phyloP scores from a whole-genome alignment of 2,888 invertebrate species.

The Antheraea yamamai region DNA sequence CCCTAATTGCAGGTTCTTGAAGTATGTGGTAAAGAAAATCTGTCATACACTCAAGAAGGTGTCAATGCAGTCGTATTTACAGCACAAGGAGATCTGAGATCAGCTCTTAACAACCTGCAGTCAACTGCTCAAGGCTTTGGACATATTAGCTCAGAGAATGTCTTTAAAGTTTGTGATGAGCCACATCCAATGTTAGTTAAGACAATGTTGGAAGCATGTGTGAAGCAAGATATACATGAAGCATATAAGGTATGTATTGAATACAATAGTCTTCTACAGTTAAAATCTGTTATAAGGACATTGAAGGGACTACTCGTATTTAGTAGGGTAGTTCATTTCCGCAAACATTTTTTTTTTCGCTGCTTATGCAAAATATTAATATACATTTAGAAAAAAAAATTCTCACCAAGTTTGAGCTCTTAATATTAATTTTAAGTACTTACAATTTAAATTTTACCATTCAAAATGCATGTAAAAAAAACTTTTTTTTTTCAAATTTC shows the following conservation, averaged over 20 bases:
- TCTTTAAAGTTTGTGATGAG: conserved; percentile 99
- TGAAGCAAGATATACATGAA: conserved; percentile 89
- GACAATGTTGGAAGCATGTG: conserved; percentile 94
- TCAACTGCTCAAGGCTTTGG: conserved; percentile 92
- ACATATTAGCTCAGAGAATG: conserved; percentile 95
- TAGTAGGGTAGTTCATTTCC: no score
- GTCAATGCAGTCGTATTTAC: conserved; percentile 98
- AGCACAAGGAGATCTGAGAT: conserved; percentile 99
- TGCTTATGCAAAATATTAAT: no score
- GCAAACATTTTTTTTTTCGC: no score
- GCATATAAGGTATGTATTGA: conserved; percentile 85
- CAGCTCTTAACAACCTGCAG: conserved; percentile 98
- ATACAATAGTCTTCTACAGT: background rate
- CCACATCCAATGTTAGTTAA: conserved; percentile 97
- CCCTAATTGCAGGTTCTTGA: conserved; percentile 58
- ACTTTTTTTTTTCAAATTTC: no score
- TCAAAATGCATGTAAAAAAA: no score
- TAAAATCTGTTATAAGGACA: no score
- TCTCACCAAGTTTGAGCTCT: no score
- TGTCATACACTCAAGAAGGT: conserved; percentile 95
- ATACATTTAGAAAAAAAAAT: no score
- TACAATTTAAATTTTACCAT: no score
- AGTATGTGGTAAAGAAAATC: conserved; percentile 68
- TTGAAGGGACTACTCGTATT: no score
- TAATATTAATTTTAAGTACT: no score